A percentile compares a stretch with the other conserved stretches of the same genome.
These are phyloP conservation scores for Actias luna DNA, from an alignment of 2,888 invertebrate genomes.

Conservation along the genomic window DNA sequence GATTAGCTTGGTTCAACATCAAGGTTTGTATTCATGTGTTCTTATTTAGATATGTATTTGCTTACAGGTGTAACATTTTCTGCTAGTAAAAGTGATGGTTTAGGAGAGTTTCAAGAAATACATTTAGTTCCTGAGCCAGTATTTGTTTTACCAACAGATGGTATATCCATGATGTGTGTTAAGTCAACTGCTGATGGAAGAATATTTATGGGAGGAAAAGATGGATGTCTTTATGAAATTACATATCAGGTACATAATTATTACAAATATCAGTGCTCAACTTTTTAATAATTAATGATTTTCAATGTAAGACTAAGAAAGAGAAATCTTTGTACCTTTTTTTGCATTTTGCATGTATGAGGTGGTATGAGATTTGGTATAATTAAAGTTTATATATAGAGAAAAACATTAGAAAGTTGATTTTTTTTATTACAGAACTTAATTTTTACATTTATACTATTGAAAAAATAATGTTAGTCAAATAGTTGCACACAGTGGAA, in stretches of 20 bases:
- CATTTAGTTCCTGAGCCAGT: constrained; percentile 97
- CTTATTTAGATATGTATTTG: constrained; percentile 14
- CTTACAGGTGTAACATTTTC: constrained; percentile 80
- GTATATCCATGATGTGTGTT: constrained; percentile 91
- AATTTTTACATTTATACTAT: too few relatives aligned
- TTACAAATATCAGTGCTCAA: too few relatives aligned
- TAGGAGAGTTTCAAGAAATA: constrained; percentile 86
- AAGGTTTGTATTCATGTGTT: constrained; percentile 7
- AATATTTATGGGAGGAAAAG: constrained; percentile 96
- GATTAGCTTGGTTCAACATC: not conserved
- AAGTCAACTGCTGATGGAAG: constrained; percentile 91
- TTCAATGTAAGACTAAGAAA: too few relatives aligned
- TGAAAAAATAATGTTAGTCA: too few relatives aligned
- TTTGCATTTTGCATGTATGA: too few relatives aligned
- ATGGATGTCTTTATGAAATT: constrained; percentile 97
- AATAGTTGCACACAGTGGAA: too few relatives aligned
- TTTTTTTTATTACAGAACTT: too few relatives aligned
- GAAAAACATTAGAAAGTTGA: too few relatives aligned
- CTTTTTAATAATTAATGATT: too few relatives aligned
- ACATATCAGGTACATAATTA: constrained; percentile 88
- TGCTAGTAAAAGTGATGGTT: constrained; percentile 69
- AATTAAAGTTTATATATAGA: too few relatives aligned
- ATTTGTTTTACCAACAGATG: constrained; percentile 95
- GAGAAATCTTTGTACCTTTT: too few relatives aligned
- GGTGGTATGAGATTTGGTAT: too few relatives aligned